Evolutionary conservation across 2,113 vertebrate genomes (phyloP).

Genomic region (Eonycteris spelaea): DNA sequence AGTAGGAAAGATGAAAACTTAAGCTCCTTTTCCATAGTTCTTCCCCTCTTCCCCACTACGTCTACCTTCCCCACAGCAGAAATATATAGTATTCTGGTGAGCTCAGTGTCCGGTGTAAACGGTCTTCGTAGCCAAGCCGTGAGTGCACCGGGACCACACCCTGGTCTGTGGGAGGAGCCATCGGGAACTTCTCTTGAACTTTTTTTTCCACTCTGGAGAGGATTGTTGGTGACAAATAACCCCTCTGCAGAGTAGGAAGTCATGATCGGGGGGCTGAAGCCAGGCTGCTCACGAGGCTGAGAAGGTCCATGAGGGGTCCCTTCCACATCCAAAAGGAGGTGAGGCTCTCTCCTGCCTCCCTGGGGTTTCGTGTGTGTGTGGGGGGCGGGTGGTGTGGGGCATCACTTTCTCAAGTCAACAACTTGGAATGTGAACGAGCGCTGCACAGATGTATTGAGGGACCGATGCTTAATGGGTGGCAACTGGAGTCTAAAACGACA

Average conservation of each 20-base stretch:
- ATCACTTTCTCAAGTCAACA: rapidly evolving
- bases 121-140: background rate
- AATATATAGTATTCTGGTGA: background rate
- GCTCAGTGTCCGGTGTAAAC: background rate
- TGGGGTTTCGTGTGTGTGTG: background rate
- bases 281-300: no score
- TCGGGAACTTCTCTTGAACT: background rate
- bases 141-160: background rate
- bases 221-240: background rate
- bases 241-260: background rate
- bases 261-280: background rate
- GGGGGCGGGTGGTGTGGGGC: background rate
- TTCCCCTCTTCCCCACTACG: no score
- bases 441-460: background rate
- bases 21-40: background rate
- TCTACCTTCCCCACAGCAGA: background rate
- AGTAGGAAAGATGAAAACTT: background rate
- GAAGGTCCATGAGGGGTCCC: rapidly evolving
- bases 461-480: no score
- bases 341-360: background rate
- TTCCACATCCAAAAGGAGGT: background rate
- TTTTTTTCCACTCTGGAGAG: background rate
- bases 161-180: background rate
- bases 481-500: background rate
- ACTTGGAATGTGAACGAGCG: background rate